A percentile compares a stretch with the other conserved stretches of the same genome.
phyloP scores from a whole-genome alignment of 2,797 vertebrate species.

The Gallinago nigripennis region DNA sequence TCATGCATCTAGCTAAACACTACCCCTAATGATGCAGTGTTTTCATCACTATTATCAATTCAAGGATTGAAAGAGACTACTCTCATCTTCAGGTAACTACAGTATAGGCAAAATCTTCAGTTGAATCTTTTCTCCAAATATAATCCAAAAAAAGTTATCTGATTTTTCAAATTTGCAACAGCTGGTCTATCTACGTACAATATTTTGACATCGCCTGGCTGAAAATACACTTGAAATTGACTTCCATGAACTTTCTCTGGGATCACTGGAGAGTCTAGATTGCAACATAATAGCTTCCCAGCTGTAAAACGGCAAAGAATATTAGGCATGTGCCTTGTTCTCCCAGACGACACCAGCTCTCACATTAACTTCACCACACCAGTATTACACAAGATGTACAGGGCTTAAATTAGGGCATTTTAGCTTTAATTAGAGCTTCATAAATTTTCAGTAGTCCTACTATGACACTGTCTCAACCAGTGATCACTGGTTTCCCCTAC shows the following conservation, averaged over 20 bases:
- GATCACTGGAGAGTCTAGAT: not conserved
- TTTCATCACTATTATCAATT: not conserved
- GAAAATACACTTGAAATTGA: conserved; percentile 1
- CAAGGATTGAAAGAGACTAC: not conserved
- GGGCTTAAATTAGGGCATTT: conserved; percentile 1
- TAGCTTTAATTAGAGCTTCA: conserved; percentile 24
- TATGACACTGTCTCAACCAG: not conserved
- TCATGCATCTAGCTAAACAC: not conserved
- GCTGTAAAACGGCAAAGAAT: not conserved
- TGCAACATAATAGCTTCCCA: not conserved
- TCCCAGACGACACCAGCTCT: not conserved
- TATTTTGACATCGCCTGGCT: not conserved
- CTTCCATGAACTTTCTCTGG: not conserved
- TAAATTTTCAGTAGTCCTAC: conserved; percentile 6
- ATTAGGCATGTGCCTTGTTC: not conserved
- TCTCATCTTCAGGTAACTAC: not conserved
- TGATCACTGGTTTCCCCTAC: not conserved
- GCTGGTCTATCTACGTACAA: not conserved
- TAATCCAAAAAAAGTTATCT: not conserved
- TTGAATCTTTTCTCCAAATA: not conserved
- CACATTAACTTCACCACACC: not conserved
- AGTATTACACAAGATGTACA: not conserved
- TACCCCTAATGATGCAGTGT: not conserved
- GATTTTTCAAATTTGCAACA: not conserved
- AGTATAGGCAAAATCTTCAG: not conserved